Evolutionary conservation across 1,140 invertebrate species (phyloP).

Genomic region (Nebria ingens): DNA sequence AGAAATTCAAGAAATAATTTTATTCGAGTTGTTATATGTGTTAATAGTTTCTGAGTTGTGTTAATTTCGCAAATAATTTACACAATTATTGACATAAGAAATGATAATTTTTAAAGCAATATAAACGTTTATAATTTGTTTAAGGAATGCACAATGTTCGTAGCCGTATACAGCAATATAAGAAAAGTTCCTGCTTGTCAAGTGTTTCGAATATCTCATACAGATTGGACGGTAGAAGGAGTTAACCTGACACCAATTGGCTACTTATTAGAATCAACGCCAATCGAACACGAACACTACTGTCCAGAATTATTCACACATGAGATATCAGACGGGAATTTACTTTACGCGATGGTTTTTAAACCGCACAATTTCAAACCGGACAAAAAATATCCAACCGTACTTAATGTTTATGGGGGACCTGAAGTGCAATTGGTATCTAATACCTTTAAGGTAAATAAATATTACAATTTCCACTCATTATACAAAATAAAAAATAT

Average conservation of each 20-base stretch:
- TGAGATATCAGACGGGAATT: constrained; percentile 58
- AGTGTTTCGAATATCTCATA: constrained; percentile 62
- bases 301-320: constrained; percentile 65
- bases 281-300: constrained; percentile 45
- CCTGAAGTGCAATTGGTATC: constrained; percentile 96
- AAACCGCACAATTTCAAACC: constrained; percentile 69
- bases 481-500: too few species aligned
- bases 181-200: constrained; percentile 69
- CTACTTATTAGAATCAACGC: constrained; percentile 54
- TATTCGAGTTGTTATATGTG: too few species aligned
- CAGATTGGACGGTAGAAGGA: constrained; percentile 51
- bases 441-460: constrained; percentile 81
- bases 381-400: constrained; percentile 80
- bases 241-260: constrained; percentile 54
- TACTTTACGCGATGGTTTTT: constrained; percentile 86
- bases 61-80: too few species aligned
- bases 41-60: too few species aligned
- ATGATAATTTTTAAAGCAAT: background rate
- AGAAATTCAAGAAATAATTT: too few species aligned
- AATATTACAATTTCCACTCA: too few species aligned
- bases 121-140: background rate
- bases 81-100: too few species aligned
- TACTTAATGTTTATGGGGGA: constrained; percentile 95
- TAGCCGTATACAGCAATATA: constrained; percentile 83
- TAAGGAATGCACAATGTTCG: constrained; percentile 71